Evolutionary conservation across 2,113 vertebrate species (phyloP).

Genomic region (Phylloscopus whistleri): DNA sequence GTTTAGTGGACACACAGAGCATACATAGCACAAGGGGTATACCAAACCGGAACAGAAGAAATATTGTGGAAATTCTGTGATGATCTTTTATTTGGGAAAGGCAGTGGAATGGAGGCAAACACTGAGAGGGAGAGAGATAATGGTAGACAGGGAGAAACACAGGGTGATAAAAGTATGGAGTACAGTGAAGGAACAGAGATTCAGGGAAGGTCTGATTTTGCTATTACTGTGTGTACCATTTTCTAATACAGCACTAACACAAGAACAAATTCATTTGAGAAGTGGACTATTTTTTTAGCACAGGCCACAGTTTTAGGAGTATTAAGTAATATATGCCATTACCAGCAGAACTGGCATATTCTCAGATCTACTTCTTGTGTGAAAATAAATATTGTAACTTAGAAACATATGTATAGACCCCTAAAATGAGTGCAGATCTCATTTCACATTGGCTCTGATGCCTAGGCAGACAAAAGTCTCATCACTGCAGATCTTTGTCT

Average conservation of each 20-base stretch:
- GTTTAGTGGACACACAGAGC: not conserved
- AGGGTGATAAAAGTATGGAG: not conserved
- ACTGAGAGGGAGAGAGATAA: not conserved
- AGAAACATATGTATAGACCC: not conserved
- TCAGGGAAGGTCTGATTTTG: not conserved
- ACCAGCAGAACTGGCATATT: not conserved
- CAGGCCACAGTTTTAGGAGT: not conserved
- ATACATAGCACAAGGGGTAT: accelerated
- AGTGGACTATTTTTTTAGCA: not conserved
- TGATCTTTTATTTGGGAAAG: not conserved
- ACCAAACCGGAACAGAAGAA: not conserved
- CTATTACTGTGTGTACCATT: not conserved
- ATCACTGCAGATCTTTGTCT: not conserved
- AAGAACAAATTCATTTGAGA: not conserved
- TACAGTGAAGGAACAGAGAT: not conserved
- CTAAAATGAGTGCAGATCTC: not conserved
- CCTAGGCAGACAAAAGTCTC: not conserved
- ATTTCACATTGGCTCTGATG: not conserved
- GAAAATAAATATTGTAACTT: not conserved
- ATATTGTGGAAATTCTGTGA: not conserved
- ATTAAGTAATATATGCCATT: not conserved
- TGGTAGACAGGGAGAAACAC: not conserved
- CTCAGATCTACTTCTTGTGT: not conserved
- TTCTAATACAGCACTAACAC: not conserved
- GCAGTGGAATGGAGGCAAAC: not conserved